These are phyloP conservation scores for Margaritifera margaritifera DNA, from an alignment of 2,888 invertebrate genomes.

Conservation along the genomic window DNA sequence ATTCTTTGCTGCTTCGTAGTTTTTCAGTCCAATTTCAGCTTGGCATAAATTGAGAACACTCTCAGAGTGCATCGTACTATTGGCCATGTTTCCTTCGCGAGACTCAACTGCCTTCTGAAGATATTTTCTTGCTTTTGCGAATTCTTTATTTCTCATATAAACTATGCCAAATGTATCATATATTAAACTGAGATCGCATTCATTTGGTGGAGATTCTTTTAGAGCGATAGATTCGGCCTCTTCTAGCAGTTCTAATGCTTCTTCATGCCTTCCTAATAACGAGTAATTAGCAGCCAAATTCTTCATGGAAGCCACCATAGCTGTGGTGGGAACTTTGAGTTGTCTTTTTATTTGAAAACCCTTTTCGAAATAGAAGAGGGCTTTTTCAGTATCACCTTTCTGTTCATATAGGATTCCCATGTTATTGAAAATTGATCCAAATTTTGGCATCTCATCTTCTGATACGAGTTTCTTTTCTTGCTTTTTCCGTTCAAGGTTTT, in stretches of 20 bases:
- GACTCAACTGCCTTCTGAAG: slow-evolving; percentile 24
- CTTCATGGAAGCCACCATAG: slow-evolving; percentile 38
- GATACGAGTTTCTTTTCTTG: too few relatives aligned
- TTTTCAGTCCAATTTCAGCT: slow-evolving; percentile 9
- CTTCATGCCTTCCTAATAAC: slow-evolving; percentile 10
- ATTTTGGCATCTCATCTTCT: slow-evolving; percentile 24
- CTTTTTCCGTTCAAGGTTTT: slow-evolving; percentile 24
- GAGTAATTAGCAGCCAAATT: slow-evolving; percentile 36
- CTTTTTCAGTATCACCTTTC: slow-evolving; percentile 36
- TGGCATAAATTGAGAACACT: slow-evolving; percentile 12
- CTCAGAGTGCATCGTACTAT: slow-evolving; percentile 16
- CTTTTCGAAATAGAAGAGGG: slow-evolving; percentile 37
- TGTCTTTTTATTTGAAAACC: slow-evolving; percentile 37
- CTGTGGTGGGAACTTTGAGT: slow-evolving; percentile 34
- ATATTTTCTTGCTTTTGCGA: slow-evolving; percentile 13
- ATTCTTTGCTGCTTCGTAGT: too few relatives aligned
- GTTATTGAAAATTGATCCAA: slow-evolving; percentile 46
- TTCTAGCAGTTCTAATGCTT: slow-evolving; percentile 26
- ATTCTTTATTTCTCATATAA: slow-evolving; percentile 15
- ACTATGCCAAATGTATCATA: slow-evolving; percentile 32
- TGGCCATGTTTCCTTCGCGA: slow-evolving; percentile 11
- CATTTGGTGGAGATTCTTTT: slow-evolving; percentile 10
- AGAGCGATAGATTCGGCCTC: slow-evolving; percentile 24
- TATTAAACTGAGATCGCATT: slow-evolving; percentile 13
- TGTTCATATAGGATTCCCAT: slow-evolving; percentile 47